phyloP scores from a whole-genome alignment of 2,797 vertebrate genomes.

The Sarcoramphus papa region DNA sequence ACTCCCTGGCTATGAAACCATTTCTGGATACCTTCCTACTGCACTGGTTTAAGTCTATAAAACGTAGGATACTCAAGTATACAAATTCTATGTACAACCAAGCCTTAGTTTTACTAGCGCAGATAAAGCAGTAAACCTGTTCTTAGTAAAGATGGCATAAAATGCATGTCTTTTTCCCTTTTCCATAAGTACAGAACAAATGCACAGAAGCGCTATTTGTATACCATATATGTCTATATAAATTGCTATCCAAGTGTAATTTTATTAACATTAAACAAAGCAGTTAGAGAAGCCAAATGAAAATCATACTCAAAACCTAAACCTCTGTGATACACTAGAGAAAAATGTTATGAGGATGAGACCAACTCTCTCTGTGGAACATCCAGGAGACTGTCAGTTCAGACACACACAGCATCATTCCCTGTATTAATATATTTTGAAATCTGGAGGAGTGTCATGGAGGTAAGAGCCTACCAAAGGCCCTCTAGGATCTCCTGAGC shows the following conservation, averaged over 20 bases:
- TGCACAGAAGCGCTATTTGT: not conserved
- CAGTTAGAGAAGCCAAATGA: not conserved
- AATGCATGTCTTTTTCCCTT: not conserved
- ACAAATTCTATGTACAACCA: not conserved
- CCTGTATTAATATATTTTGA: not conserved
- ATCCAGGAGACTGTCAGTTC: not conserved
- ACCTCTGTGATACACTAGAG: not conserved
- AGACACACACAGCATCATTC: not conserved
- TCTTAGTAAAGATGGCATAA: not conserved
- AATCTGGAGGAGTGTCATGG: not conserved
- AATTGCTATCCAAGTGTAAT: not conserved
- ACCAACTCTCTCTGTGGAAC: not conserved
- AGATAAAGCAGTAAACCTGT: not conserved
- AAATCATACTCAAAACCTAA: not conserved
- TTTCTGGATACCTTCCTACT: not conserved
- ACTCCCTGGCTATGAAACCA: not conserved
- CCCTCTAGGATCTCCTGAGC: not conserved
- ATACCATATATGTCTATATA: too few species aligned
- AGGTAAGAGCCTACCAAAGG: not conserved
- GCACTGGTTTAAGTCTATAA: not conserved
- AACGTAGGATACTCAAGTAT: not conserved
- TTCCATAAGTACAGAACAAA: not conserved
- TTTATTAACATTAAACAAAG: not conserved
- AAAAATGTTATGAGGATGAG: not conserved
- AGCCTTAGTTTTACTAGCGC: not conserved